A percentile compares a stretch with the other conserved stretches of the same genome.
These are phyloP conservation scores for Vireo griseus DNA, from an alignment of 2,797 vertebrate species.

Conservation along the genomic window DNA sequence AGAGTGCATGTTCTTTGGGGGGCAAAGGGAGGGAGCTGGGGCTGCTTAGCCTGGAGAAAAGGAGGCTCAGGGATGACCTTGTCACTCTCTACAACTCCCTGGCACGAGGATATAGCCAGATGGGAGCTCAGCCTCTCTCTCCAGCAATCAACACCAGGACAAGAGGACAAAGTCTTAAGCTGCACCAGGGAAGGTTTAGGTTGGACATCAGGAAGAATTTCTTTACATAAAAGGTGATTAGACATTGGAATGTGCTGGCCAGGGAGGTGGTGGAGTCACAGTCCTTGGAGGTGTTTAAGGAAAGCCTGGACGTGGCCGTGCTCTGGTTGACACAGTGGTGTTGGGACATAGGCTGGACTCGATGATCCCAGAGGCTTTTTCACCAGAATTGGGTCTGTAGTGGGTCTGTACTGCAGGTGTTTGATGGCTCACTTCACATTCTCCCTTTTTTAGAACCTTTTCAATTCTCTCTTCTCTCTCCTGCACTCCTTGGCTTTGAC, in stretches of 20 bases:
- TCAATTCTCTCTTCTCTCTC: background rate
- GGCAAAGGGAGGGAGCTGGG: background rate
- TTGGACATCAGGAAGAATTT: background rate
- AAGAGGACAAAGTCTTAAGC: background rate
- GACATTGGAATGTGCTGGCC: background rate
- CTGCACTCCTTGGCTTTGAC: background rate
- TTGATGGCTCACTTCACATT: background rate
- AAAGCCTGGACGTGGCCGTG: background rate
- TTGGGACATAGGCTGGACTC: background rate
- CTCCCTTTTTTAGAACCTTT: background rate
- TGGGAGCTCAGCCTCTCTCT: background rate
- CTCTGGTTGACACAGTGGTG: background rate
- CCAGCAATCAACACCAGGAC: background rate
- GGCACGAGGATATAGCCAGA: background rate
- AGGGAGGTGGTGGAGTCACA: background rate
- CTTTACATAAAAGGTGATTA: background rate
- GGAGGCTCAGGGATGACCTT: background rate
- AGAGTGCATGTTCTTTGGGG: background rate
- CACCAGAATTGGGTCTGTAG: accelerated
- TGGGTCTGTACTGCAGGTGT: background rate
- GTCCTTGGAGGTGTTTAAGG: background rate
- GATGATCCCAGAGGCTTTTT: background rate
- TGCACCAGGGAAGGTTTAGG: background rate
- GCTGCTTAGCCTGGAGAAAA: background rate
- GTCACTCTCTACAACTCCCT: background rate